These are phyloP conservation scores for Emydura subglobosa DNA, from an alignment of 2,113 vertebrate species.

Conservation along the genomic window DNA sequence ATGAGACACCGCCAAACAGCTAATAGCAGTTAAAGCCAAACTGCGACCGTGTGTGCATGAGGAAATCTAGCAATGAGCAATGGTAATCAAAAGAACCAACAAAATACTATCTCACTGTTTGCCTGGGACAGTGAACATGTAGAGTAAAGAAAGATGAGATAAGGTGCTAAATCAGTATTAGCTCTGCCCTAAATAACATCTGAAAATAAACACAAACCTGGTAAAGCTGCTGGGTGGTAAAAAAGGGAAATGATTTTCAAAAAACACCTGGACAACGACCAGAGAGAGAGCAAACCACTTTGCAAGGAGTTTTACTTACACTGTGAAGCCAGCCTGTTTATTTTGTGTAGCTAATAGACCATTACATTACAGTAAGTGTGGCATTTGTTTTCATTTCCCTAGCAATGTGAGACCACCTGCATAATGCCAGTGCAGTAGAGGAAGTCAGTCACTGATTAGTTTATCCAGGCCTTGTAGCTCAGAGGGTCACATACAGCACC, in stretches of 20 bases:
- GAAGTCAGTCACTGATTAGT: not conserved
- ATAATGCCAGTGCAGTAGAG: not conserved
- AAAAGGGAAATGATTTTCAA: not conserved
- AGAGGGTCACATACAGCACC: fast-evolving
- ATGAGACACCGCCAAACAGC: not conserved
- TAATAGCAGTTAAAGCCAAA: not conserved
- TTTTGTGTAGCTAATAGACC: not conserved
- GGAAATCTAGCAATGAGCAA: fast-evolving
- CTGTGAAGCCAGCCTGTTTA: not conserved
- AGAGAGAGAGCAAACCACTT: not conserved
- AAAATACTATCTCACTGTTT: not conserved
- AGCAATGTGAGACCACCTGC: not conserved
- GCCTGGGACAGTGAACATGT: not conserved
- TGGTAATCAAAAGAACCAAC: not conserved
- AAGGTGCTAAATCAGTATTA: not conserved
- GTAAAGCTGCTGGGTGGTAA: fast-evolving
- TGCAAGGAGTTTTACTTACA: not conserved
- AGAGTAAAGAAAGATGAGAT: fast-evolving
- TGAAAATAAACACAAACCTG: not conserved
- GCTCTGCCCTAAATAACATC: not conserved
- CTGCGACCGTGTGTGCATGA: not conserved
- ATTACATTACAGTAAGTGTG: not conserved
- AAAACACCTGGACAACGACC: not conserved
- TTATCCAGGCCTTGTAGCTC: not conserved
- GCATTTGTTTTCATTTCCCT: conserved; percentile 4